Evolutionary conservation across 2,113 vertebrate genomes (phyloP), one percentile per base, ranked within the genome.

Genomic region (Salvelinus namaycush): DNA sequence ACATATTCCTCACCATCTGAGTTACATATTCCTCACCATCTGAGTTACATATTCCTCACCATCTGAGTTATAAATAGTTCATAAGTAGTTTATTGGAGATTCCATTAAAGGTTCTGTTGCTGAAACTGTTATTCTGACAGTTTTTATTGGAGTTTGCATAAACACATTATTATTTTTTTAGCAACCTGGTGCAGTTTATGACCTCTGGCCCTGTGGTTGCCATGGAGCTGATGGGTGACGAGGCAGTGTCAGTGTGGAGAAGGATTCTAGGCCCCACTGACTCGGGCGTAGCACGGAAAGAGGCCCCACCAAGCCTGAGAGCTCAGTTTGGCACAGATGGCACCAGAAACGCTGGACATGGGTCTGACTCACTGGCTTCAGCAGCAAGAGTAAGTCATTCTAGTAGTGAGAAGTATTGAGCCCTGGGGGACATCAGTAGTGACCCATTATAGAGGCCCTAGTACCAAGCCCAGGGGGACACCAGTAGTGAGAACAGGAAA

Each of bases 221-320:
- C 84, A 94, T 99, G 96, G 97, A 97, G 88, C 92, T 98, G 84
- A 93, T 97, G 88, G 96, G 95, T 82, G 95, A 97, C 64, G 95
- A 97, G 79, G 97, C 97, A 5, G 90, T 97, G 73, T 92, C 91
- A 57, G 90, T 92, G 60, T 98, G 97, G 97, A 95, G 92, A 83
- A 89, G 87, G 34, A 90, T 97, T 66, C 86, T 98, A 75, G 97
- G 95, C 39, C 95, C 95, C 51, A 84, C 94, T 48, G 95, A 96
- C 81, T 90, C 94, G 1, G 34, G 79, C 2, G 39, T 83, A 20
- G 95, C 95, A 1, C 90, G 90, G 79, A 84, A 77, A 72, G 97
- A 97, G 54, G 93, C 92, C 0, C 92, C 94, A 14, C 86, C 86
- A 48, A 96, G 93, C 81, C 84, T 95, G 22, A 91, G 95, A 69